These are phyloP conservation scores for Mythimna impura DNA, from an alignment of 2,888 invertebrate species.

Conservation along the genomic window DNA sequence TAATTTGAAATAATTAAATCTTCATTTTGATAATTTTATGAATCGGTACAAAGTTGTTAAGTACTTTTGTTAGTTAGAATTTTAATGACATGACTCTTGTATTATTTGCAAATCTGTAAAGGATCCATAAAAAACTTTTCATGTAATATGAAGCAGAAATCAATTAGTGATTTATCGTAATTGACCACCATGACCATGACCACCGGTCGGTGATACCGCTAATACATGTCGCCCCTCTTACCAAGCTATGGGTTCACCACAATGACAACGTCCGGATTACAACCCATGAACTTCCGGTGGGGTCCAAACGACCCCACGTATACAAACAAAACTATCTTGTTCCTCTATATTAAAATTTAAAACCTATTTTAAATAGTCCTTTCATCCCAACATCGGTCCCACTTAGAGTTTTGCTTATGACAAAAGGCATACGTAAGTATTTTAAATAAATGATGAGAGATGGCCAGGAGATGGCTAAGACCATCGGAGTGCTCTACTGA, in stretches of 20 bases:
- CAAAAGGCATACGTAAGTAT: slow-evolving; percentile 53
- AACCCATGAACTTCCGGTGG: slow-evolving; percentile 48
- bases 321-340: slow-evolving; percentile 4
- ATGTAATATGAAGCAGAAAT: not conserved
- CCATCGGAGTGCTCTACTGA: slow-evolving; percentile 47
- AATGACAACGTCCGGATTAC: slow-evolving; percentile 44
- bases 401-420: slow-evolving; percentile 41
- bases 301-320: not conserved
- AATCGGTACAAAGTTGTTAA: slow-evolving; percentile 10
- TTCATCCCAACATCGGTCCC: slow-evolving; percentile 5
- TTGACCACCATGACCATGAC: too few species aligned
- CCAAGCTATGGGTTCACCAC: slow-evolving; percentile 36
- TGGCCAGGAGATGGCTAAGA: slow-evolving; percentile 28
- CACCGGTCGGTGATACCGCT: slow-evolving; percentile 25
- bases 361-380: slow-evolving; percentile 33
- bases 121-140: not conserved
- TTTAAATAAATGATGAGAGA: slow-evolving; percentile 49
- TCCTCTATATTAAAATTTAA: slow-evolving; percentile 18
- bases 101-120: not conserved
- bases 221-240: slow-evolving; percentile 18
- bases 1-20: slow-evolving; percentile 36
- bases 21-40: slow-evolving; percentile 27
- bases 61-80: slow-evolving; percentile 2
- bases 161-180: not conserved
- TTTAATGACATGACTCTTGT: not conserved